Base-by-base conservation (phyloP, 2,113 vertebrate genomes). In the Mastomys coucha region DNA sequence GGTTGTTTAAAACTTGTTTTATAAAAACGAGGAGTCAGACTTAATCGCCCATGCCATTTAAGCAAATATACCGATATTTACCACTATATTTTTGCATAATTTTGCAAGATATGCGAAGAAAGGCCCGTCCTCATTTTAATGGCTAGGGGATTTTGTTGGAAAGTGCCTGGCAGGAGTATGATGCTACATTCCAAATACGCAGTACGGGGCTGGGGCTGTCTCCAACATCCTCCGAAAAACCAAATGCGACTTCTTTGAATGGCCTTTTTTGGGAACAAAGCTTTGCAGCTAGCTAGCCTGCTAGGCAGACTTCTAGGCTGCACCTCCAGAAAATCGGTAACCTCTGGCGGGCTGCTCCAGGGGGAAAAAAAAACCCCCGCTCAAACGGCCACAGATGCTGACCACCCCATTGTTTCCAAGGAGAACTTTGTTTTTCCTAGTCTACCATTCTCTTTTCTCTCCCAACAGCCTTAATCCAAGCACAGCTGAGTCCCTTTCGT, bases 111-210 rank as follows among this genome's bases (percentile, higher is more conserved):
- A 73, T 26, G 19, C 33, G 11, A 42, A 69, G 92, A 70, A 49
- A 88, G 28, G 9, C 11, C n/a, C 4, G 24, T 56, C 89, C 77
- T 91, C 91, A 67, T 98, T 98, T 98, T 98, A 96, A 95, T 96
- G 94, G 98, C 98, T 98, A 97, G 98, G 98, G 98, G 98, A 98
- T 98, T 65, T 65, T 98, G 98, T 98, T 98, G 98, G 98, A 98
- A 98, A 98, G 98, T 96, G 98, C 98, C 98, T 96, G 96, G 98
- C 98, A 98, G 98, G 98, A 99, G 99, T 99, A 99, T 98, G 98
- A 99, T 69, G 89, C 96, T 95, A 94, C 98, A 93, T 98, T 99
- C 98, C 98, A 98, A 98, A 98, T 97, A 98, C 98, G 98, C 98
- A 98, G 99, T 12, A n/a, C 7, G n/a, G 42, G 58, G 65, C 49